Evolutionary conservation across 2,888 invertebrate species (phyloP).

Genomic region (Endomychus coccineus): DNA sequence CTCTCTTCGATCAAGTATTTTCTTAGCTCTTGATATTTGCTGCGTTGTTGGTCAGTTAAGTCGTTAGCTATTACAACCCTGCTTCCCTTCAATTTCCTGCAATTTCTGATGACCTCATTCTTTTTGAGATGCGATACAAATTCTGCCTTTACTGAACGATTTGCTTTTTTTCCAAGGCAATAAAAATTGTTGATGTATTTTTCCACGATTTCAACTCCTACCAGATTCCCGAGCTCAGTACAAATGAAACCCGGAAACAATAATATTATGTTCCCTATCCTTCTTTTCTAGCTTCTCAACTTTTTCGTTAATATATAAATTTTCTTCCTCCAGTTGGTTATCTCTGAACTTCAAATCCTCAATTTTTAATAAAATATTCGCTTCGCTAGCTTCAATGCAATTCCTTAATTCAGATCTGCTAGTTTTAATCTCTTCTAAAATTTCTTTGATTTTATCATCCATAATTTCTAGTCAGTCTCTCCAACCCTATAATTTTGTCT

Average conservation of each 20-base stretch:
- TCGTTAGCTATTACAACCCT: not conserved
- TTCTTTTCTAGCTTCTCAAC: slow-evolving; percentile 2
- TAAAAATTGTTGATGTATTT: slow-evolving; percentile 4
- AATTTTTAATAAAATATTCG: slow-evolving; percentile 5
- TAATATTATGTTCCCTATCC: slow-evolving; percentile 3
- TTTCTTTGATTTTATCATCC: too few relatives aligned
- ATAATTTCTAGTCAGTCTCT: too few relatives aligned
- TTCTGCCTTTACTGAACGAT: slow-evolving; percentile 2
- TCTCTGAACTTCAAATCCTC: slow-evolving; percentile 3
- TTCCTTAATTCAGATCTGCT: slow-evolving; percentile 1
- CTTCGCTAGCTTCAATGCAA: slow-evolving; percentile 3
- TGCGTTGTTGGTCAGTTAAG: slow-evolving; percentile 1
- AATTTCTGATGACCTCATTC: not conserved
- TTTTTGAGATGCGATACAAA: slow-evolving; percentile 6
- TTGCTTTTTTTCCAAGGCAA: slow-evolving; percentile 1
- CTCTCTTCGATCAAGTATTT: slow-evolving; percentile 1
- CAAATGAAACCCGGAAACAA: slow-evolving; percentile 6
- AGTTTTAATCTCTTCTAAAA: slow-evolving; percentile 2
- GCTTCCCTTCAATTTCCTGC: not conserved
- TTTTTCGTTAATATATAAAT: not conserved
- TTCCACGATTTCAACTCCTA: slow-evolving; percentile 1
- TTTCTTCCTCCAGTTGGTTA: not conserved
- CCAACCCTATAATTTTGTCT: too few relatives aligned
- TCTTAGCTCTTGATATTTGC: not conserved
- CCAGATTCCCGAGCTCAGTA: slow-evolving; percentile 1